Conservation (phyloP, 1,140 invertebrate species). For the Contarinia nasturtii region DNA sequence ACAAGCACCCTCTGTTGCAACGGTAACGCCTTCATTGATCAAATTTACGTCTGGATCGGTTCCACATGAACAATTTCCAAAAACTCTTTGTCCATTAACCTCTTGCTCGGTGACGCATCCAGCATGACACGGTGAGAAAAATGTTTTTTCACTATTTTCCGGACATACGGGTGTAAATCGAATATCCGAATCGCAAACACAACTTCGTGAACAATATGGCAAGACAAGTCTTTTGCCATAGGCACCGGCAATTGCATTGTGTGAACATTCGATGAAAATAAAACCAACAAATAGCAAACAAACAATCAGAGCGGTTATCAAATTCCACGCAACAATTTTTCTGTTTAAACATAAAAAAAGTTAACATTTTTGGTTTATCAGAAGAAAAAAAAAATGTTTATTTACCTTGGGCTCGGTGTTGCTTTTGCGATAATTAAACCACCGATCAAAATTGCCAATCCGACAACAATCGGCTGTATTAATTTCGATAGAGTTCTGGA, state of each 20-base stretch:
- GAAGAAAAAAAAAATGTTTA: too few relatives aligned
- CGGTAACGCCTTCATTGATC: conserved; percentile 12
- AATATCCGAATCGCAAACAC: conserved; percentile 34
- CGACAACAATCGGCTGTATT: conserved; percentile 38
- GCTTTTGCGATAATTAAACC: conserved; percentile 39
- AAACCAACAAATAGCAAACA: conserved; percentile 31
- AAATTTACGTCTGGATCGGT: conserved; percentile 8
- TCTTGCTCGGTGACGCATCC: conserved; percentile 30
- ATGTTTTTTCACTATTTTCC: conserved; percentile 29
- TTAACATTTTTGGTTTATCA: background rate
- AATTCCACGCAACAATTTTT: conserved; percentile 34
- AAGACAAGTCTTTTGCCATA: conserved; percentile 20
- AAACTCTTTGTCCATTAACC: conserved; percentile 21
- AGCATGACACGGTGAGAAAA: conserved; percentile 50
- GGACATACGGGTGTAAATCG: conserved; percentile 47
- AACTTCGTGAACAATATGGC: conserved; percentile 37
- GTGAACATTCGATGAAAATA: conserved; percentile 37
- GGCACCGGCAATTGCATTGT: conserved; percentile 24
- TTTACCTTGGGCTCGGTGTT: conserved; percentile 29
- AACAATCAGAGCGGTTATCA: conserved; percentile 26
- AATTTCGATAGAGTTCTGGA: conserved; percentile 30
- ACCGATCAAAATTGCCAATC: conserved; percentile 33
- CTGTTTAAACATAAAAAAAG: conserved; percentile 4
- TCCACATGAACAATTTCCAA: conserved; percentile 31
- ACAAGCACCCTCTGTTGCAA: conserved; percentile 33